These are phyloP conservation scores for Sebastes cheni DNA, from an alignment of 2,797 vertebrate genomes.

Conservation along the genomic window DNA sequence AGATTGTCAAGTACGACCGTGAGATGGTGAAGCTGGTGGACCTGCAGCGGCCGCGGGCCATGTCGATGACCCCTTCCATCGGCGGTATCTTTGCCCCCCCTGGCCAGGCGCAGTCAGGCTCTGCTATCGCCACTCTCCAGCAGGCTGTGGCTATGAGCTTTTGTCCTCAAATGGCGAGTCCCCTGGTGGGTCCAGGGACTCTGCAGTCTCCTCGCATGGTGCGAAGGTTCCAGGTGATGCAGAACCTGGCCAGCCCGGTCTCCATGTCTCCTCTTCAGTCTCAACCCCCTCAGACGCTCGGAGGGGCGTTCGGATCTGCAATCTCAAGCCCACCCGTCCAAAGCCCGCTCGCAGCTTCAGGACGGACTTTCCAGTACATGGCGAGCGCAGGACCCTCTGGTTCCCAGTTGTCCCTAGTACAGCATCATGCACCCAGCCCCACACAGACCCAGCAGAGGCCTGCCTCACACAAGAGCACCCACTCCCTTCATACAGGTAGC, in stretches of 20 bases:
- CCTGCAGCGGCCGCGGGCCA: constrained; percentile 86
- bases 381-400: constrained; percentile 79
- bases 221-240: constrained; percentile 89
- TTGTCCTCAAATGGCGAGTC: constrained; percentile 94
- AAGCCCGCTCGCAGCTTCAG: constrained; percentile 82
- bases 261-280: constrained; percentile 86
- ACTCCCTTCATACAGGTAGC: constrained; percentile 84
- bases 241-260: constrained; percentile 86
- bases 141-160: constrained; percentile 98
- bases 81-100: constrained; percentile 88
- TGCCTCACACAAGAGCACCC: constrained; percentile 88
- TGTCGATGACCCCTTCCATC: constrained; percentile 85
- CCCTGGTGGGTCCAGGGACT: constrained; percentile 83
- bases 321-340: constrained; percentile 84
- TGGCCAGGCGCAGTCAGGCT: constrained; percentile 86
- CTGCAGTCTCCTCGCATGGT: constrained; percentile 92
- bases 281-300: constrained; percentile 79
- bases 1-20: constrained; percentile 98
- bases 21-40: constrained; percentile 98
- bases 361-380: constrained; percentile 86
- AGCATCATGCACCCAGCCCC: constrained; percentile 87
- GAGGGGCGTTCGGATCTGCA: constrained; percentile 71
- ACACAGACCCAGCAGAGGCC: constrained; percentile 84
- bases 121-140: constrained; percentile 95
- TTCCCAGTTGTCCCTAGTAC: constrained; percentile 91